Evolutionary conservation across 1,140 invertebrate genomes (phyloP).

Genomic region (Penaeus japonicus): DNA sequence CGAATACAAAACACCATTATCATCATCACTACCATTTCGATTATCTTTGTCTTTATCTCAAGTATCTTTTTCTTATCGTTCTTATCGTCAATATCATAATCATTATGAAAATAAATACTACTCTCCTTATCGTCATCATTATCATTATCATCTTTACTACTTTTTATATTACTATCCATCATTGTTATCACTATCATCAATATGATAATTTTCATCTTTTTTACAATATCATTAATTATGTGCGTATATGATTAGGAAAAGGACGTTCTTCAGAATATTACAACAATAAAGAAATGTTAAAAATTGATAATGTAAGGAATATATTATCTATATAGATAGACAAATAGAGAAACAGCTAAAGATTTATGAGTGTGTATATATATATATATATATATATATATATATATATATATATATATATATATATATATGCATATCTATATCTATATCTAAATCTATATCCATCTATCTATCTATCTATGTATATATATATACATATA

Average conservation of each 20-base stretch:
- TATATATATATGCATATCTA: not conserved
- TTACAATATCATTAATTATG: no score
- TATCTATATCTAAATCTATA: not conserved
- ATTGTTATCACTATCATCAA: no score
- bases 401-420: not conserved
- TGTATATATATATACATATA: not conserved
- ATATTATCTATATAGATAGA: not conserved
- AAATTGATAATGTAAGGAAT: no score
- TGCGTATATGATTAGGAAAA: no score
- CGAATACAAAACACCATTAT: no score
- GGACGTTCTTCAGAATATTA: no score
- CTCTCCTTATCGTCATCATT: not conserved
- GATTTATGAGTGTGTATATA: not conserved
- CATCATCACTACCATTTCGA: not conserved
- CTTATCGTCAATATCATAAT: not conserved
- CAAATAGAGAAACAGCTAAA: not conserved
- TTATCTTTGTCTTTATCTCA: not conserved
- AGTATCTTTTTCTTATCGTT: not conserved
- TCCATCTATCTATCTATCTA: not conserved
- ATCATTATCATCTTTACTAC: no score
- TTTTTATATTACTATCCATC: no score
- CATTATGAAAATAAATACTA: no score
- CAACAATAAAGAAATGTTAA: no score
- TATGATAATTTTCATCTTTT: no score
- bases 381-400: not conserved